Base-by-base conservation (phyloP, 2,888 invertebrate species). In the Agrotis segetum region DNA sequence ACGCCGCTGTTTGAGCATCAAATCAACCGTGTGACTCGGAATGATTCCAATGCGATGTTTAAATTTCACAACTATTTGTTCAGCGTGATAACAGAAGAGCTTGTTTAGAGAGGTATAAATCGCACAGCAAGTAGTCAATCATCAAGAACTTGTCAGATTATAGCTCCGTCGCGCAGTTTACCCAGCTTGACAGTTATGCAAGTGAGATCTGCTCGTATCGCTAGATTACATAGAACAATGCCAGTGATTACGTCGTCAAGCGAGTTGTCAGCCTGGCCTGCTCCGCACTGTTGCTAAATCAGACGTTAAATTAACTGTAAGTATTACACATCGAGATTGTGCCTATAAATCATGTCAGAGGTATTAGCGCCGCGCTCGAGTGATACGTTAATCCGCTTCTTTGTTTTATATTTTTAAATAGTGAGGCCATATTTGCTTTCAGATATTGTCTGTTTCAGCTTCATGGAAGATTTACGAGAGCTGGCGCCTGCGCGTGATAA, bases 401-500 rank as follows among this genome's bases (percentile, higher is more conserved):
- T 94, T 95, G 94, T 95, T 95, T 95, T 94, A 90, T 95, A 94
- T 95, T 95, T 95, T 95, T 95, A 95, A 95, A 96, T 95, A 94
- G 95, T 95, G 92, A 92, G 92, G 92, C 93, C 94, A 95, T 96
- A 95, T 96, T 96, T 96, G 93, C 85, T 95, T 93, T 94, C 90
- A 95, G 96, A 95, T 96, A 95, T 95, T 90, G 93, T 93, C 91
- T 91, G 91, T 91, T 92, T 92, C 90, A 92, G 92, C 89, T 92
- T 88, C 91, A 88, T 90, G 91, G 91, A 95, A 95, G 96, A 95
- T 96, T 95, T 95, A 95, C 92, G 85, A 93, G 93, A 93, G 89
- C 89, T 92, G 95, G 95, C 95, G 95, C 93, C 94, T 92, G 88
- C 91, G 89, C 88, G 89, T 92, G 95, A 95, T 95, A 95, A 92